Evolutionary conservation across 2,797 vertebrate species (phyloP), one percentile per base, ranked within the genome.

Genomic region (Enteromius unitaeniatus): DNA sequence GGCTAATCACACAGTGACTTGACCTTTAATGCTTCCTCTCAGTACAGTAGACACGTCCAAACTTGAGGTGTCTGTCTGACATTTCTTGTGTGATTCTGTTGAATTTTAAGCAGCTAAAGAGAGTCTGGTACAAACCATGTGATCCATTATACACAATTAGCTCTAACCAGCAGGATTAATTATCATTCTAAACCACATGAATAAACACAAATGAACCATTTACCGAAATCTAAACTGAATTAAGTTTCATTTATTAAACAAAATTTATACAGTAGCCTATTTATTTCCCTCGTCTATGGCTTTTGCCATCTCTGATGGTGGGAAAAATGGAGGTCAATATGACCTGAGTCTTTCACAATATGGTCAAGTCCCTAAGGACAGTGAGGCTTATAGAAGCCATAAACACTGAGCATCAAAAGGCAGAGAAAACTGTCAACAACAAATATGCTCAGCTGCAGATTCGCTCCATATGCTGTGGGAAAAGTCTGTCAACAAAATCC

Each of bases 331-430:
- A 78, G 76, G 60, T 78, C 42, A 78, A 4, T 78, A 13, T 65
- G 58, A 15, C 75, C 75, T 64, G 74, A 85, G 72, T 58, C 23
- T 69, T 31, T 69, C 49, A 17, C 28, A 31, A 64, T 74, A 70
- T 15, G 73, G 74, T 40, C 7, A 7, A 62, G 49, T 72, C 68
- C 53, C 76, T 68, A 6, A 79, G 79, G 82, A 75, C 23, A 31
- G 31, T 53, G n/a, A 84, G 37, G 49, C 73, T 83, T 78, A 84
- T 55, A 84, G 73, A 84, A 81, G 31, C 19, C 78, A 84, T 75
- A 84, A 86, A 83, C 78, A 81, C 78, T 83, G 42, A 84, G 65
- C 37, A 79, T 79, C 83, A 87, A 75, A 79, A 78, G 40, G 53
- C 13, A 40, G 31, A 55, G 51, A 58, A 69, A 73, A 34, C 79